Percentiles rank a stretch among this genome's conserved stretches.
Evolutionary conservation across 1,140 invertebrate species (phyloP).

Genomic region (Zaprionus camerounensis): DNA sequence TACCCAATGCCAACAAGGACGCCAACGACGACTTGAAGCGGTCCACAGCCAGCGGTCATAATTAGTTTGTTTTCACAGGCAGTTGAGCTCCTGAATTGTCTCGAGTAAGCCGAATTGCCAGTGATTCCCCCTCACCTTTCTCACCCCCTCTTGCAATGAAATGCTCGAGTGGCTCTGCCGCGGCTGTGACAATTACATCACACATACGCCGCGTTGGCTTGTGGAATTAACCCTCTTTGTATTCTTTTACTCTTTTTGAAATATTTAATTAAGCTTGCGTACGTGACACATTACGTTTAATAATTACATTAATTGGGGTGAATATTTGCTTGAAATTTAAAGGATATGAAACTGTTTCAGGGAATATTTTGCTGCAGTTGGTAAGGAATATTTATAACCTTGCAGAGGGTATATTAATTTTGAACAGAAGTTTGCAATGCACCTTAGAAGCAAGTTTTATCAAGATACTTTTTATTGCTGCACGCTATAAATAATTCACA

Average conservation of each 20-base stretch:
- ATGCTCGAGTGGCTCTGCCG: slow-evolving; percentile 51
- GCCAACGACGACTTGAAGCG: slow-evolving; percentile 13
- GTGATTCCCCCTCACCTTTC: not conserved
- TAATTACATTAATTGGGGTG: not conserved
- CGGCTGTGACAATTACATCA: slow-evolving; percentile 60
- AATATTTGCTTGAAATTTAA: not conserved
- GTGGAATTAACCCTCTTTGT: not conserved
- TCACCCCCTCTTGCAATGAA: slow-evolving; percentile 33
- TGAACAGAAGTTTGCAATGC: too few relatives aligned
- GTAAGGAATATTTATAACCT: too few relatives aligned
- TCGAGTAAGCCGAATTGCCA: slow-evolving; percentile 38
- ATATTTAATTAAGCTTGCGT: not conserved
- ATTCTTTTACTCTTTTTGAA: slow-evolving; percentile 2
- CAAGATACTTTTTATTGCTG: too few relatives aligned
- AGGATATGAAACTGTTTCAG: too few relatives aligned
- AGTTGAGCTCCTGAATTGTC: slow-evolving; percentile 74
- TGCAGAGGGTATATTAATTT: too few relatives aligned
- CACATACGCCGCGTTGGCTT: slow-evolving; percentile 52
- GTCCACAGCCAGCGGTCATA: slow-evolving; percentile 68
- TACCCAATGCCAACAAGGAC: slow-evolving; percentile 55
- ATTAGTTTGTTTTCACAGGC: slow-evolving; percentile 81
- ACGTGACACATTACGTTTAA: slow-evolving; percentile 17
- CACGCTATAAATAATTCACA: too few relatives aligned
- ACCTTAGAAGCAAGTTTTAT: too few relatives aligned
- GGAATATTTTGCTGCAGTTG: too few relatives aligned